Conservation (phyloP, 1,140 invertebrate species). For the Drosophila melanogaster region DNA sequence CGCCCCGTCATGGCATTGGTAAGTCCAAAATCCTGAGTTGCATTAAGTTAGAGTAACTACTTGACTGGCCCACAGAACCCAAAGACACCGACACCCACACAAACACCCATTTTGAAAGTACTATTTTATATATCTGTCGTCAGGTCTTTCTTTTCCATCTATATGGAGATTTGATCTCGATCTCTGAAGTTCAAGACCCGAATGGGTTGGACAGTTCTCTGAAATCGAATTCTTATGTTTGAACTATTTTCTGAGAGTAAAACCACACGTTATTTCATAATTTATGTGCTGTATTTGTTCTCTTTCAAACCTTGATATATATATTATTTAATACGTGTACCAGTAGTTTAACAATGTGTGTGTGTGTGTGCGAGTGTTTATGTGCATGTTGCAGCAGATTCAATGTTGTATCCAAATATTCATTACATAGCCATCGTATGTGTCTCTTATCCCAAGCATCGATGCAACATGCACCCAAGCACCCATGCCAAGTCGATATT, state of each 20-base stretch:
- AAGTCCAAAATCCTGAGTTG: slow-evolving; percentile 59
- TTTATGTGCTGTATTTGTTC: slow-evolving; percentile 22
- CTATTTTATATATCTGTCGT: background rate
- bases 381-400: slow-evolving; percentile 65
- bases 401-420: slow-evolving; percentile 39
- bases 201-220: slow-evolving; percentile 23
- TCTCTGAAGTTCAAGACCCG: slow-evolving; percentile 7
- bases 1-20: slow-evolving; percentile 85
- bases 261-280: slow-evolving; percentile 2
- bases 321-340: slow-evolving; percentile 12
- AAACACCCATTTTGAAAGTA: slow-evolving; percentile 12
- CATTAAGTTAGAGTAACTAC: slow-evolving; percentile 21
- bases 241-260: background rate
- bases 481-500: slow-evolving; percentile 40
- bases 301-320: slow-evolving; percentile 4
- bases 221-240: slow-evolving; percentile 16
- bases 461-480: slow-evolving; percentile 52
- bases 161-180: slow-evolving; percentile 12
- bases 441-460: slow-evolving; percentile 13
- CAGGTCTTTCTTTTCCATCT: slow-evolving; percentile 5
- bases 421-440: slow-evolving; percentile 17
- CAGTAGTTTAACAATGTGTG: slow-evolving; percentile 27
- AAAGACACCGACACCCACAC: slow-evolving; percentile 24
- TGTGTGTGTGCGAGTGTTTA: slow-evolving; percentile 30
- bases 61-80: slow-evolving; percentile 19